Evolutionary conservation across 2,113 vertebrate genomes (phyloP).

Genomic region (Grammomys surdaster): DNA sequence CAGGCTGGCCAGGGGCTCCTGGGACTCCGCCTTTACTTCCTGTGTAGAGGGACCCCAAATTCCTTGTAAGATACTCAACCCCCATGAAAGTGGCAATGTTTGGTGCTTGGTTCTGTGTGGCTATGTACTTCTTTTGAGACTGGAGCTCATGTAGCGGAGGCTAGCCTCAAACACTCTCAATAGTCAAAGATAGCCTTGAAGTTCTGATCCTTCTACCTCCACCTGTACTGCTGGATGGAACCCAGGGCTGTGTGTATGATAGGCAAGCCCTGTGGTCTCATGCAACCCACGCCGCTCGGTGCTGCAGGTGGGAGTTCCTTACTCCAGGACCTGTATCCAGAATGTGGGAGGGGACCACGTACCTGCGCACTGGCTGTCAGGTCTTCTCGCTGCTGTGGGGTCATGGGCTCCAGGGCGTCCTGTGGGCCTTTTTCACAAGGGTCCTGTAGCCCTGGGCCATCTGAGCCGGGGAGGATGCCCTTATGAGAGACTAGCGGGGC

Average conservation of each 20-base stretch:
- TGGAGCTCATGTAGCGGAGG: neutral
- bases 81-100: neutral
- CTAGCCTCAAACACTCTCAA: neutral
- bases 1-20: rapidly evolving
- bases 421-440: conserved; percentile 89
- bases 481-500: rapidly evolving
- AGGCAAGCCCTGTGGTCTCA: too few relatives aligned
- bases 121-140: neutral
- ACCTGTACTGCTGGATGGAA: neutral
- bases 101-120: neutral
- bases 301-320: neutral
- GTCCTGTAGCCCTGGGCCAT: conserved; percentile 90
- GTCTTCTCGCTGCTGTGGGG: conserved; percentile 88
- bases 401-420: conserved; percentile 86
- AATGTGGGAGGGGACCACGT: neutral
- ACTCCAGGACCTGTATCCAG: neutral
- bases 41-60: neutral
- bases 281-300: neutral
- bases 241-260: neutral
- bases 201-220: neutral
- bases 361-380: conserved; percentile 89
- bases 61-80: neutral
- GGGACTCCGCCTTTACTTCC: neutral
- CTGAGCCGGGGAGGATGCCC: conserved; percentile 73
- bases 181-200: neutral